Conservation (phyloP, 2,888 invertebrate species). For the Scaptomyza tumidula region DNA sequence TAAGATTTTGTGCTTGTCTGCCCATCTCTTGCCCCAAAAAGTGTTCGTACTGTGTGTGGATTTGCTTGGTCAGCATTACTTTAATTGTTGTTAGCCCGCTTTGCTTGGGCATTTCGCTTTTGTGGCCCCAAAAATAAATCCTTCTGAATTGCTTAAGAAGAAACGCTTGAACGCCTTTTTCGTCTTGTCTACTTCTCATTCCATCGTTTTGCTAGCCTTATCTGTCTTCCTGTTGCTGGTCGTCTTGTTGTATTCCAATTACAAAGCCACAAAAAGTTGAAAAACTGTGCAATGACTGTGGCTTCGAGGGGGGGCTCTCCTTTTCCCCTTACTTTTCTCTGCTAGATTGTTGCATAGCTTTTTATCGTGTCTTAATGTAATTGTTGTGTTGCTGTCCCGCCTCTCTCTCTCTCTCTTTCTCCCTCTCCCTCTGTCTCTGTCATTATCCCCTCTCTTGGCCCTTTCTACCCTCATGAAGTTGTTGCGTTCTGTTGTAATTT, state of each 20-base stretch:
- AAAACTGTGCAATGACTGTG: conserved; percentile 77
- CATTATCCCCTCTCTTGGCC: not conserved
- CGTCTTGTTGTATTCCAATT: conserved; percentile 74
- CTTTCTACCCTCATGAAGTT: conserved; percentile 39
- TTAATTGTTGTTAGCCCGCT: conserved; percentile 77
- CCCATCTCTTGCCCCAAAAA: not conserved
- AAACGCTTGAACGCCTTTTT: conserved; percentile 73
- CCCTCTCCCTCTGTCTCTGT: not conserved
- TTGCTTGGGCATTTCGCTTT: conserved; percentile 71
- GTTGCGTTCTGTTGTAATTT: conserved; percentile 68
- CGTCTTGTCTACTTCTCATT: not conserved
- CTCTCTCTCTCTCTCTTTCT: not conserved
- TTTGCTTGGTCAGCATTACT: conserved; percentile 76
- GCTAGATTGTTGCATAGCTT: conserved; percentile 73
- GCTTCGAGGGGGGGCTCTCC: conserved; percentile 30
- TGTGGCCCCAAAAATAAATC: conserved; percentile 74
- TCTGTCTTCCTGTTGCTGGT: conserved; percentile 59
- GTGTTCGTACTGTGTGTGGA: conserved; percentile 45
- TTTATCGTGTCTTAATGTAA: conserved; percentile 81
- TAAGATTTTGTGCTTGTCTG: conserved; percentile 72
- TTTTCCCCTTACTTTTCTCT: conserved; percentile 13
- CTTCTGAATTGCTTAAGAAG: conserved; percentile 76
- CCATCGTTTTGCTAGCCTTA: conserved; percentile 25
- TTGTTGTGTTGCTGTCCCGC: conserved; percentile 68
- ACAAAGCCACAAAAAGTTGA: conserved; percentile 80